Evolutionary conservation across 2,797 vertebrate genomes (phyloP), one percentile per base, ranked within the genome.

Genomic region (Rhinoraja longicauda): DNA sequence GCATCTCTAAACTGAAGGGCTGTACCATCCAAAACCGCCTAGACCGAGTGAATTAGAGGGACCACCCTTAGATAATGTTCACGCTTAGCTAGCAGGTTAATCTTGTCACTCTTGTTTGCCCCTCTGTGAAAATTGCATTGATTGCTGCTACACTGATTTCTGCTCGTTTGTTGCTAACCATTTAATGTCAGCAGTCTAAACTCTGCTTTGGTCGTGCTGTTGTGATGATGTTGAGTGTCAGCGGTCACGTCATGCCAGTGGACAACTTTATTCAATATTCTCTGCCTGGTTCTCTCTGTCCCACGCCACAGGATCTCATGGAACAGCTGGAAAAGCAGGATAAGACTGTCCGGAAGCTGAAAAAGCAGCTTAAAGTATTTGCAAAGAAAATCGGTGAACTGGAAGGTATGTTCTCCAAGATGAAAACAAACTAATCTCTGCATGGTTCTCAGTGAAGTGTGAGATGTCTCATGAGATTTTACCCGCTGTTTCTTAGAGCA

Each of bases 241-340:
- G 13, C 70, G 92, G 64, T 21, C 39, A 36, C 86, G 75, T 19
- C 1, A 53, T 36, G n/a, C 45, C 3, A 5, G 8, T 53, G 8
- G 57, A 0, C 5, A 5, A 0, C 24, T 53, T 13, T 6, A 24
- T 70, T 29, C 64, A 7, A 90, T 8, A 24, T 75, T 53, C 53
- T 90, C 64, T 36, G 32, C 70, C n/a, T 39, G n/a, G 64, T 32
- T 67, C 32, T 53, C 13, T 73, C 26, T 91, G 36, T 70, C 36
- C 88, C 32, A 92, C 94, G 94, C 94, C 93, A 92, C 94, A 99
- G 99, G 98, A 99, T 96, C 97, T 99, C 75, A 98, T 99, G 98
- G 99, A 99, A 94, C 98, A 99, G 95, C 96, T 99, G 94, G 98
- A 99, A 96, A 99, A 99, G 94, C 98, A 99, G 95, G 99, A 99